phyloP scores from a whole-genome alignment of 2,797 vertebrate species.

The Acrossocheilus wenchowensis region DNA sequence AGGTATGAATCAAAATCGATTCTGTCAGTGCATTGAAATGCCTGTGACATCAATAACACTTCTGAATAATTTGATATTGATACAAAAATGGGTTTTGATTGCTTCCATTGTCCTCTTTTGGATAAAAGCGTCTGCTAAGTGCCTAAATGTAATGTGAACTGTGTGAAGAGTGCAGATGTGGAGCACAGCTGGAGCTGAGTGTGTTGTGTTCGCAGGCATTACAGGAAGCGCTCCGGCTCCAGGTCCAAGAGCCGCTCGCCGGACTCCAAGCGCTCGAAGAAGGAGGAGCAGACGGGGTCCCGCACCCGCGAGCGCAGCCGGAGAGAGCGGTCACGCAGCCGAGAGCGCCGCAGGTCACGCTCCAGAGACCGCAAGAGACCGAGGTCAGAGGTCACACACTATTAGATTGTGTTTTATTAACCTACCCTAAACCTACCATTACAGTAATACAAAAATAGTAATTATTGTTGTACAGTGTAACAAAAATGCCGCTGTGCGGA shows the following conservation, averaged over 20 bases:
- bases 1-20: neutral
- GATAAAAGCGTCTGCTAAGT: too few species aligned
- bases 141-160: too few species aligned
- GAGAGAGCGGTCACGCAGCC: constrained; percentile 84
- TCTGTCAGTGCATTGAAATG: neutral
- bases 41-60: neutral
- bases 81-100: too few species aligned
- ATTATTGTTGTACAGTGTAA: too few species aligned
- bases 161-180: too few species aligned
- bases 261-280: constrained; percentile 90
- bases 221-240: constrained; percentile 92
- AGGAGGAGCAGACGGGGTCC: constrained; percentile 85
- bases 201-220: constrained; percentile 81
- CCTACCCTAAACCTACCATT: too few species aligned
- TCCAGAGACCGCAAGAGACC: constrained; percentile 92
- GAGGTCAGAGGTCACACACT: constrained; percentile 73
- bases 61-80: neutral
- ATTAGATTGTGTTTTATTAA: too few species aligned
- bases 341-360: constrained; percentile 90
- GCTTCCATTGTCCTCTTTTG: too few species aligned
- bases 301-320: constrained; percentile 86
- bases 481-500: neutral
- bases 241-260: constrained; percentile 94
- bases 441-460: too few species aligned
- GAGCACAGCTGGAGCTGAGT: too few species aligned